phyloP scores from a whole-genome alignment of 35 echinoderm and acorn worm species.

The Holothuria glaberrima region DNA sequence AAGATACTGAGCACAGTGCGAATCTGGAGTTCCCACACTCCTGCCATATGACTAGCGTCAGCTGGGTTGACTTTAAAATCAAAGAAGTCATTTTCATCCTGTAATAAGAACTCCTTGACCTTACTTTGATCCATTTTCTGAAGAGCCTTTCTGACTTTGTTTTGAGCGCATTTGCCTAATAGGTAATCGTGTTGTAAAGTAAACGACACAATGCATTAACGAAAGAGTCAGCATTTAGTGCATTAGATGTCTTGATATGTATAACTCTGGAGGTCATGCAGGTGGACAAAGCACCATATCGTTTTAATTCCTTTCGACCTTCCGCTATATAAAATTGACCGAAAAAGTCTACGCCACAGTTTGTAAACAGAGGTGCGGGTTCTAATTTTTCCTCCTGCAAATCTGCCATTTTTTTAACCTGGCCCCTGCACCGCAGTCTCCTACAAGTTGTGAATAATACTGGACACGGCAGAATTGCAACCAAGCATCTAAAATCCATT shows the following conservation, averaged over 20 bases:
- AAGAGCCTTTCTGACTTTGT: constrained; percentile 38
- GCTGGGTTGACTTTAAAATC: constrained; percentile 67
- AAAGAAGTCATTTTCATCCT: constrained; percentile 30
- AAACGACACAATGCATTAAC: constrained; percentile 66
- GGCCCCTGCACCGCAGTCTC: neutral
- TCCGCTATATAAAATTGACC: constrained; percentile 70
- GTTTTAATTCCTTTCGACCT: constrained; percentile 62
- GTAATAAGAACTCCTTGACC: constrained; percentile 6
- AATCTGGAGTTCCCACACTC: constrained; percentile 72
- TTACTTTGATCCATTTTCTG: no score
- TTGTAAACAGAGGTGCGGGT: constrained; percentile 54
- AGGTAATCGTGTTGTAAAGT: constrained; percentile 55
- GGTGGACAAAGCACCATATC: constrained; percentile 76
- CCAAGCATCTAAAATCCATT: constrained; percentile 40
- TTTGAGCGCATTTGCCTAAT: constrained; percentile 38
- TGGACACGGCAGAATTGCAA: no score
- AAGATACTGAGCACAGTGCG: constrained; percentile 65
- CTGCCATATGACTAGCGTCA: constrained; percentile 67
- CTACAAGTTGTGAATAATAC: constrained; percentile 58
- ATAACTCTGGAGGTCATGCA: constrained; percentile 74
- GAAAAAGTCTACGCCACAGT: constrained; percentile 83
- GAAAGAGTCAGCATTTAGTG: constrained; percentile 63
- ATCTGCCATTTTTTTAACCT: constrained; percentile 50
- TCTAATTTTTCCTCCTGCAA: constrained; percentile 22
- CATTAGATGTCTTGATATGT: constrained; percentile 67